Evolutionary conservation across 2,113 vertebrate genomes (phyloP).

Genomic region (Plotosus lineatus): DNA sequence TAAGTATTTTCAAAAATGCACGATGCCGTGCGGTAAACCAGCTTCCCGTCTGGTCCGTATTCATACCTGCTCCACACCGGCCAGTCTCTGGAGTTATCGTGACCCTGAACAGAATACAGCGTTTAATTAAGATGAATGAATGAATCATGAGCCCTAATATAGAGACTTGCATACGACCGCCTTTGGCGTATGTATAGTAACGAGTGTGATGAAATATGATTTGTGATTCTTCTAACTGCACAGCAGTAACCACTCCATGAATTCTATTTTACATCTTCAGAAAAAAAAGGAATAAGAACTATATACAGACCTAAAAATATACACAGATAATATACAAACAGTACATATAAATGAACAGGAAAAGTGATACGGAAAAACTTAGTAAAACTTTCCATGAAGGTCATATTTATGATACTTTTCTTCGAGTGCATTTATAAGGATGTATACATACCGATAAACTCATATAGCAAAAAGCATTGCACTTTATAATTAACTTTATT

Average conservation of each 20-base stretch:
- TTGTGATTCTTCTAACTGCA: not conserved
- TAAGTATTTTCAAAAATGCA: no score
- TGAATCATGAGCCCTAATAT: slow-evolving; percentile 11
- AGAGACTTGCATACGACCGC: not conserved
- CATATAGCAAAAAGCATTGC: not conserved
- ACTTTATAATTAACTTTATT: not conserved
- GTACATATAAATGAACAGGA: not conserved
- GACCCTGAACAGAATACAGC: not conserved
- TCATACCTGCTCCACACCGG: not conserved
- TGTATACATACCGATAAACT: not conserved
- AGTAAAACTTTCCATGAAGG: not conserved
- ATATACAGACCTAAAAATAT: not conserved
- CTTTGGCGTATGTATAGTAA: not conserved
- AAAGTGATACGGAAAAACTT: not conserved
- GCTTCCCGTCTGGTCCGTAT: not conserved
- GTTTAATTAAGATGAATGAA: not conserved
- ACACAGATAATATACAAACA: not conserved
- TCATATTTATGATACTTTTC: not conserved
- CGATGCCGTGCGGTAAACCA: not conserved
- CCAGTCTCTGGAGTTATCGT: not conserved
- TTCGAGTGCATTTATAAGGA: not conserved
- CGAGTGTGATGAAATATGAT: slow-evolving; percentile 9
- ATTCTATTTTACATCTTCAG: not conserved
- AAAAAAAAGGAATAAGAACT: not conserved
- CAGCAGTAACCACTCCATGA: slow-evolving; percentile 9